Conservation (phyloP, 1,140 invertebrate species). For the Capitella teleta region DNA sequence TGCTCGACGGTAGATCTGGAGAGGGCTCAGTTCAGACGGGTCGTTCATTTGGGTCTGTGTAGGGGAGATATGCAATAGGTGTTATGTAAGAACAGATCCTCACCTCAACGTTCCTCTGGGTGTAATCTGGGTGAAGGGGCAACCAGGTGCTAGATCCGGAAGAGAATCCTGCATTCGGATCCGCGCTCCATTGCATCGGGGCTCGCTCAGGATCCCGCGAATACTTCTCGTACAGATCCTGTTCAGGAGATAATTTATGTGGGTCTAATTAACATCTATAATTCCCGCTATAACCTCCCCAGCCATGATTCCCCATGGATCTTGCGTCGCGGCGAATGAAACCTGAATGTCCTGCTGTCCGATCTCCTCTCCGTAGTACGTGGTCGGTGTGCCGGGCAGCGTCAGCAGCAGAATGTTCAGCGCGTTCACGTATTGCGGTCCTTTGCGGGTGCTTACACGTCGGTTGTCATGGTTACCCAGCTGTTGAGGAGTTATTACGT, state of each 20-base stretch:
- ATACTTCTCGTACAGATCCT: constrained; percentile 29
- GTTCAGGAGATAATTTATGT: no score
- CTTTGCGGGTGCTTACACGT: constrained; percentile 50
- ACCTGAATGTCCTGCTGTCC: constrained; percentile 55
- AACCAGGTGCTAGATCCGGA: constrained; percentile 19
- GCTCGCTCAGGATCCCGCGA: constrained; percentile 21
- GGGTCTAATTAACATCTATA: no score
- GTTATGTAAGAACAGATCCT: no score
- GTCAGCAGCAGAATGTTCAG: constrained; percentile 56
- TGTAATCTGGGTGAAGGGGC: constrained; percentile 22
- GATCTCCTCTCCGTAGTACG: constrained; percentile 74
- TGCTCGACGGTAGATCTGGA: no score
- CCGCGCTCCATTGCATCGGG: constrained; percentile 40
- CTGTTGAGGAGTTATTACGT: no score
- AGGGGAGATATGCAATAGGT: no score
- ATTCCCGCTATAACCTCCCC: neutral
- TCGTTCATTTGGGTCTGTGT: no score
- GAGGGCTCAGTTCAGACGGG: no score
- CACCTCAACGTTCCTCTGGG: constrained; percentile 24
- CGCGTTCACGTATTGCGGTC: constrained; percentile 49
- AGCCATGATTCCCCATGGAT: constrained; percentile 8
- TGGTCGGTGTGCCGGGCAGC: constrained; percentile 59
- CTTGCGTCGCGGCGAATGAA: constrained; percentile 18
- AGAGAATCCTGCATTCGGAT: constrained; percentile 38
- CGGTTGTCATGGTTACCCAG: constrained; percentile 52